Evolutionary conservation across 2,888 invertebrate species (phyloP).

Genomic region (Odontomyia ornata): DNA sequence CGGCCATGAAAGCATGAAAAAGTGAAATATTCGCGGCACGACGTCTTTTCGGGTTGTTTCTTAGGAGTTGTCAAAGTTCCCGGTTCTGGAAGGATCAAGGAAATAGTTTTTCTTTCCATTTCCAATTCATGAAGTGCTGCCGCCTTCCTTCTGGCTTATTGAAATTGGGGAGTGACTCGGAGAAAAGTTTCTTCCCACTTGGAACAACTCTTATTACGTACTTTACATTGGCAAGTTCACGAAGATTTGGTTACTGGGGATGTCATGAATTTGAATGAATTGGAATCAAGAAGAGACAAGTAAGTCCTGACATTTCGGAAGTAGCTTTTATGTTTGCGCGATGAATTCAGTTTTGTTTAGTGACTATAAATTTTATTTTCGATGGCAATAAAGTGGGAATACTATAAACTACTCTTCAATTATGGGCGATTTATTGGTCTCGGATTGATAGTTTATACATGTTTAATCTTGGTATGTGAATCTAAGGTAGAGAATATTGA

Average conservation of each 20-base stretch:
- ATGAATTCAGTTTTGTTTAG: slow-evolving; percentile 28
- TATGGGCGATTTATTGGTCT: slow-evolving; percentile 35
- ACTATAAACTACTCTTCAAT: slow-evolving; percentile 38
- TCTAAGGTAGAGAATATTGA: too few species aligned
- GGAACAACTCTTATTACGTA: slow-evolving; percentile 27
- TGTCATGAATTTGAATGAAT: slow-evolving; percentile 37
- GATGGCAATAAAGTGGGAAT: slow-evolving; percentile 35
- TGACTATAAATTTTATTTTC: slow-evolving; percentile 40
- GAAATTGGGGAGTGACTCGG: slow-evolving; percentile 10
- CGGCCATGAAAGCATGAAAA: slow-evolving; percentile 13
- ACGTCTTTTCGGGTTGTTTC: slow-evolving; percentile 25
- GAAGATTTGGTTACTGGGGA: slow-evolving; percentile 34
- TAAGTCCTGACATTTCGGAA: not conserved
- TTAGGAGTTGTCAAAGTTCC: slow-evolving; percentile 32
- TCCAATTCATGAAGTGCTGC: slow-evolving; percentile 44
- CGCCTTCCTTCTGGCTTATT: slow-evolving; percentile 26
- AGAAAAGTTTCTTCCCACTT: slow-evolving; percentile 28
- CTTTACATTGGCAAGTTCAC: slow-evolving; percentile 15
- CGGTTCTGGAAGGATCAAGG: not conserved
- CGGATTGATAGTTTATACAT: not conserved
- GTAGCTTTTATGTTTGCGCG: not conserved
- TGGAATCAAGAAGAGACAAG: slow-evolving; percentile 4
- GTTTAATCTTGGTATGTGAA: not conserved
- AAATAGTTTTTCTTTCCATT: slow-evolving; percentile 37
- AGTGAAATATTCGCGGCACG: slow-evolving; percentile 41